Conservation (phyloP, 37 sponge, comb jelly and placozoan genomes). For the Ianthella basta region DNA sequence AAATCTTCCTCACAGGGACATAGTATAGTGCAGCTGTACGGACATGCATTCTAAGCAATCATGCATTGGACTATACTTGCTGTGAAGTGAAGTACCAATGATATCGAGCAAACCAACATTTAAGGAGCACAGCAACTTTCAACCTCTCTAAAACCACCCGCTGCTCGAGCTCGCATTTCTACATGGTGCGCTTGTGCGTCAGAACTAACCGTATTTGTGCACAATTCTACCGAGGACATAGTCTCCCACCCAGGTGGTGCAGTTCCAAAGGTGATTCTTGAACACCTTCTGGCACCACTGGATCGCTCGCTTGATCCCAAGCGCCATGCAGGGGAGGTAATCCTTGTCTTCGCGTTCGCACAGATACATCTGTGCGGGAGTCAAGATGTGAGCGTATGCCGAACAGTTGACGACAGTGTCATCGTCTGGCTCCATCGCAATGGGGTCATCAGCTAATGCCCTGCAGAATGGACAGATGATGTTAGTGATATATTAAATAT, state of each 20-base stretch:
- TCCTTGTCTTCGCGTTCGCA: neutral
- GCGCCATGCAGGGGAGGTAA: neutral
- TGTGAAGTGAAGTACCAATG: too few species aligned
- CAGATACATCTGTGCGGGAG: neutral
- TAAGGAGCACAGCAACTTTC: too few species aligned
- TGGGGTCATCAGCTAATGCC: neutral
- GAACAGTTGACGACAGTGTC: neutral
- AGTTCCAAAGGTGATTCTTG: neutral
- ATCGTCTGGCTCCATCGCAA: neutral
- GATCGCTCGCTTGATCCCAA: neutral
- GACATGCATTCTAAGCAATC: too few species aligned
- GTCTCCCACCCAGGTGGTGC: neutral
- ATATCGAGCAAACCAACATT: too few species aligned
- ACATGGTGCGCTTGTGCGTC: too few species aligned
- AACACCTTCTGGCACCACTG: neutral
- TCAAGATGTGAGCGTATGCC: neutral
- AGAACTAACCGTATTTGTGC: neutral
- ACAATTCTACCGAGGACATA: neutral
- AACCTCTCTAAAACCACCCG: too few species aligned
- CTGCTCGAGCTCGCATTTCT: too few species aligned
- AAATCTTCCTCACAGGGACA: too few species aligned
- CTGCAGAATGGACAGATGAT: neutral
- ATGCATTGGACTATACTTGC: too few species aligned
- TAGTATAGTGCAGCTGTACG: too few species aligned
- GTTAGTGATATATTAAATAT: too few species aligned